phyloP scores from a whole-genome alignment of 2,113 vertebrate species.

The Sialia sialis region DNA sequence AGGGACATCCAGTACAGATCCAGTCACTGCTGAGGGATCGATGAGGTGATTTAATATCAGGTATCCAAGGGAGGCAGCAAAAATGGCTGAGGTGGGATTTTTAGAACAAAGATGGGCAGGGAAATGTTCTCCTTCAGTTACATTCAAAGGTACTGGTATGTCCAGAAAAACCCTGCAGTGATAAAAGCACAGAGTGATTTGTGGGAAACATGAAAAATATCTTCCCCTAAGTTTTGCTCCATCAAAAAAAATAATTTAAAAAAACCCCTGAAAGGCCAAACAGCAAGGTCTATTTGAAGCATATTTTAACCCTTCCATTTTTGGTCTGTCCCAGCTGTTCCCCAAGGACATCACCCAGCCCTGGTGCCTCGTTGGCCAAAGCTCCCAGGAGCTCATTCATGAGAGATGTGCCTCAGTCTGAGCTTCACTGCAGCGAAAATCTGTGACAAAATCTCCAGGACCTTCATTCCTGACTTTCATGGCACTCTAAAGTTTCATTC shows the following conservation, averaged over 20 bases:
- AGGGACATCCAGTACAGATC: background rate
- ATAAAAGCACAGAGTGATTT: background rate
- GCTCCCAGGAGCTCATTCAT: background rate
- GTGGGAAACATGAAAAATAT: background rate
- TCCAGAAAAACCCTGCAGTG: background rate
- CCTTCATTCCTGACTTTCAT: background rate
- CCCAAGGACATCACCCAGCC: background rate
- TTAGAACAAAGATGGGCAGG: background rate
- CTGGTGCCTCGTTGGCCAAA: rapidly evolving
- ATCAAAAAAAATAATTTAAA: background rate
- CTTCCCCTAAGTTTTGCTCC: background rate
- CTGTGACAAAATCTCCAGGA: background rate
- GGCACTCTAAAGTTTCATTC: background rate
- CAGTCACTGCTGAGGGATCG: background rate
- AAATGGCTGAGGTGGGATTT: background rate
- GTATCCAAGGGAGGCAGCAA: background rate
- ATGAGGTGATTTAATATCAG: background rate
- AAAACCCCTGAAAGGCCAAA: background rate
- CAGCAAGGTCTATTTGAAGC: background rate
- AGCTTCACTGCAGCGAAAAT: background rate
- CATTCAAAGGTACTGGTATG: background rate
- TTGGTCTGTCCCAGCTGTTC: background rate
- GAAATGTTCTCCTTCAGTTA: background rate
- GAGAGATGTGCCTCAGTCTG: background rate
- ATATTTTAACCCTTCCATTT: background rate